Conservation (phyloP, 2,113 vertebrate genomes). For the Muscicapa adusta region DNA sequence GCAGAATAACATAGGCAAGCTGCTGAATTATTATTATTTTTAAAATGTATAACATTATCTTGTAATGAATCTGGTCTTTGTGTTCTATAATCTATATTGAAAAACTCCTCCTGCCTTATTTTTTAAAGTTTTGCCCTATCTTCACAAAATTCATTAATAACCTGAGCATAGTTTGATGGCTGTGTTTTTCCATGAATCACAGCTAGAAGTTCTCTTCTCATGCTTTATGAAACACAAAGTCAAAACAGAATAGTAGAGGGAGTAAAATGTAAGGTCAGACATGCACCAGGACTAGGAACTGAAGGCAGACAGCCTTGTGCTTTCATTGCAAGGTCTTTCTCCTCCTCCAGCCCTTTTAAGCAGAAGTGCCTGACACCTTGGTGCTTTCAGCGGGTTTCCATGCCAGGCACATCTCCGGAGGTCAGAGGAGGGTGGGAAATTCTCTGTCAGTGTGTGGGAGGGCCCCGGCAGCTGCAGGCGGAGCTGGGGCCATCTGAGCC, state of each 20-base stretch:
- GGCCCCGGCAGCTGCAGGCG: constrained; percentile 33
- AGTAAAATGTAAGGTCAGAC: neutral
- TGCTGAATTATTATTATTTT: constrained; percentile 31
- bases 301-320: neutral
- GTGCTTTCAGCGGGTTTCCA: constrained; percentile 16
- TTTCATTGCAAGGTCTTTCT: constrained; percentile 6
- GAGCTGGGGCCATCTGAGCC: constrained; percentile 6
- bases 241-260: neutral
- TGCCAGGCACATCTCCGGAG: neutral
- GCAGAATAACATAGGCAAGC: neutral
- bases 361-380: neutral
- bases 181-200: neutral
- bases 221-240: neutral
- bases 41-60: neutral
- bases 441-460: neutral
- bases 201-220: neutral
- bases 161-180: neutral
- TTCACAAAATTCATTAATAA: neutral
- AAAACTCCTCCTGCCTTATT: neutral
- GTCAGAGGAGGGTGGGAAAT: constrained; percentile 47
- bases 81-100: neutral
- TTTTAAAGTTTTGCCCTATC: neutral
- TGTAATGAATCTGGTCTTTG: neutral
- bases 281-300: neutral
- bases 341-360: neutral